Percentiles rank a stretch among this genome's conserved stretches.
phyloP scores from a whole-genome alignment of 1,140 invertebrate species.

The Onthophagus taurus region DNA sequence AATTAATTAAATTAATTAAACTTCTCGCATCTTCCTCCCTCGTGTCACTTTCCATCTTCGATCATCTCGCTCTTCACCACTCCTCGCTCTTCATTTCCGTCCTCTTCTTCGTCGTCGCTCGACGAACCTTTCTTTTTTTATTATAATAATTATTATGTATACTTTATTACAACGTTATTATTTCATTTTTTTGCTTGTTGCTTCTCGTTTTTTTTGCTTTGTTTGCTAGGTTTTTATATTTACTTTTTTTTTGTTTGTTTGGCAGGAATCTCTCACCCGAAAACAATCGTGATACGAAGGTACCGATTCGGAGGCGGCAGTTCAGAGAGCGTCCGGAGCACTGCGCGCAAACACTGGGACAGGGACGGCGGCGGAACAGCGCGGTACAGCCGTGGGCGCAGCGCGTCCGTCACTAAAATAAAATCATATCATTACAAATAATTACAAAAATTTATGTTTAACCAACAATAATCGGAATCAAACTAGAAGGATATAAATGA shows the following conservation, averaged over 20 bases:
- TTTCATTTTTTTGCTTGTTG: not conserved
- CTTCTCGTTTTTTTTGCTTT: conserved; percentile 9
- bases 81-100: no score
- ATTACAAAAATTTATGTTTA: no score
- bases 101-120: conserved; percentile 4
- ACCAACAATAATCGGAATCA: no score
- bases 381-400: conserved; percentile 32
- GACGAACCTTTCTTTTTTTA: conserved; percentile 3
- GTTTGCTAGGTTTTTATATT: conserved; percentile 14
- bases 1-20: conserved; percentile 3
- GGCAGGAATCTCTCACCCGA: conserved; percentile 39
- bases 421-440: no score
- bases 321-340: conserved; percentile 36
- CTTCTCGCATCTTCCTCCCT: conserved; percentile 8
- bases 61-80: no score
- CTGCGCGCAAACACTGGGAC: conserved; percentile 31
- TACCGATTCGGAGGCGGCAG: conserved; percentile 35
- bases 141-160: not conserved
- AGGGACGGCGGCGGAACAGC: conserved; percentile 21
- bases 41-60: no score
- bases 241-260: conserved; percentile 17
- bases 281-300: conserved; percentile 27
- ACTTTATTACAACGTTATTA: not conserved
- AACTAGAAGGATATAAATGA: no score
- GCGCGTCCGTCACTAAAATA: conserved; percentile 37